Base-by-base conservation (phyloP, 1,140 invertebrate species). In the Zelostemma sp. region DNA sequence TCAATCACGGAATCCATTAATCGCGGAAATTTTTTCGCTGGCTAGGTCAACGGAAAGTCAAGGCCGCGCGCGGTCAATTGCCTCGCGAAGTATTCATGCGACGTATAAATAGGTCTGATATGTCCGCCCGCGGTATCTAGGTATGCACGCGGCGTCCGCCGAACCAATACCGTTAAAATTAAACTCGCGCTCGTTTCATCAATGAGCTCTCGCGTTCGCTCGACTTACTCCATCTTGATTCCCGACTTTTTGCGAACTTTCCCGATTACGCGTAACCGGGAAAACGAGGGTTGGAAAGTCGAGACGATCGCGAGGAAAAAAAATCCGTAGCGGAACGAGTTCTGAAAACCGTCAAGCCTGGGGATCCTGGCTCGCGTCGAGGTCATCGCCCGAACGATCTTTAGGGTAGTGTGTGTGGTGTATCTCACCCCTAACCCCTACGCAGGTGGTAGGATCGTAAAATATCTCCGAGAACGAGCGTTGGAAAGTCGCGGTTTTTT, bases 371-470 rank as follows among this genome's bases (percentile, higher is more conserved):
- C 56, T 56, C 54, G 53, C 58, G 43, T 74, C 74, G 79, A 68
- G 80, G 80, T 82, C 80, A 81, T 80, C 76, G 80, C 58, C 77
- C 80, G 79, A 78, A 80, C 78, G 79, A 81, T 82, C 80, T 82
- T 82, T 81, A 76, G 80, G 75, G 70, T 78, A 68, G 59, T 56
- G 73, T 51, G 19, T 38, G 33, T 33, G 48, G 15, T 51, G 16
- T 38, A 51, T 38, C 31, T 72, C 72, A 71, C 74, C 65, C 59
- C 68, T 56, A n/a, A n/a, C n/a, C n/a, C n/a, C n/a, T n/a, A 5
- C 50, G 28, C 51, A 50, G 19, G 21, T 31, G 28, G 38, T 47
- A 15, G 16, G 28, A 60, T 60, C 40, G 58, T 64, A 28, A 48
- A 53, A 48, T 58, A 49, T 48, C 46, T 58, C 38, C 41, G 46